Evolutionary conservation across 1,140 invertebrate genomes (phyloP).

Genomic region (Rhagoletis zephyria): DNA sequence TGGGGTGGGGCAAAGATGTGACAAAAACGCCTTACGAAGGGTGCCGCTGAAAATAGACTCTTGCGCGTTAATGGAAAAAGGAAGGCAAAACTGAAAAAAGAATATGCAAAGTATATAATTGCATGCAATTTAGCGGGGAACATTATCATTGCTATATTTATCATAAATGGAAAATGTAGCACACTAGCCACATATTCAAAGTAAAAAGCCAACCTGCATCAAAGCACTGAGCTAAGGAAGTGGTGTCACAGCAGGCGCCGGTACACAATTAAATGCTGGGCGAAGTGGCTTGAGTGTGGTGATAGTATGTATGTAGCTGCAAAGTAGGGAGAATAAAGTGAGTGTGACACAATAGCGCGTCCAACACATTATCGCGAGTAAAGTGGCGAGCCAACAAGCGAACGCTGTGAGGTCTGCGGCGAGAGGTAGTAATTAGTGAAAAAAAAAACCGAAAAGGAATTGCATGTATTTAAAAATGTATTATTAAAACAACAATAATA

Average conservation of each 20-base stretch:
- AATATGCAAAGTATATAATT: constrained; percentile 49
- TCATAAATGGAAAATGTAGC: constrained; percentile 51
- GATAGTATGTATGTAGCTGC: neutral
- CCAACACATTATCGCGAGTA: constrained; percentile 34
- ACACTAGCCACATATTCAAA: neutral
- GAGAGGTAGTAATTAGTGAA: constrained; percentile 45
- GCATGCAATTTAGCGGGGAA: constrained; percentile 51
- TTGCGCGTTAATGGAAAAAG: neutral
- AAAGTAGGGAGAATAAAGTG: neutral
- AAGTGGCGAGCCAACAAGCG: neutral
- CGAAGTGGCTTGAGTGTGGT: neutral
- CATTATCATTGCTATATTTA: constrained; percentile 53
- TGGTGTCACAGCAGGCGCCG: constrained; percentile 46
- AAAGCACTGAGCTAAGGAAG: neutral
- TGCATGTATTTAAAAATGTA: constrained; percentile 50
- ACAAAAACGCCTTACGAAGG: constrained; percentile 18
- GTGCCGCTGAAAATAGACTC: constrained; percentile 14
- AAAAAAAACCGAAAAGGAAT: neutral
- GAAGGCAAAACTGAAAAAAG: neutral
- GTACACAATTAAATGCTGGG: constrained; percentile 13
- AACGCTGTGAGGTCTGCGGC: neutral
- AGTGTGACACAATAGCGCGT: constrained; percentile 30
- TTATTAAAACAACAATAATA: constrained; percentile 39
- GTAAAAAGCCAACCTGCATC: neutral
- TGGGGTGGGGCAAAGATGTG: neutral